phyloP scores from a whole-genome alignment of 2,888 invertebrate genomes.

The Platycheirus rosarum region DNA sequence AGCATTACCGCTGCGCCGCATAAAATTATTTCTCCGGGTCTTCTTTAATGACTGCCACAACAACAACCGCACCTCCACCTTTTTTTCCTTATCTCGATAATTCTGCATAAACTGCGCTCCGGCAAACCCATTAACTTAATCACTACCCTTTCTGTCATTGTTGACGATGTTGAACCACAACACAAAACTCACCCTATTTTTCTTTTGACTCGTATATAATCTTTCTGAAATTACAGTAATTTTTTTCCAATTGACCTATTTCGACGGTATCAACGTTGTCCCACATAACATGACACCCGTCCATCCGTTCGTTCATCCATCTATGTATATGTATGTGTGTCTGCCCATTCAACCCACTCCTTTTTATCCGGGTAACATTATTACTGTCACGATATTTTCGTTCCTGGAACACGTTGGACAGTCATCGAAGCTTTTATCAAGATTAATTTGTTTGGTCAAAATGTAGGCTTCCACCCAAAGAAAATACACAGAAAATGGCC shows the following conservation, averaged over 20 bases:
- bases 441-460: slow-evolving; percentile 57
- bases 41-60: slow-evolving; percentile 14
- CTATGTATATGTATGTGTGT: too few species aligned
- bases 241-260: slow-evolving; percentile 68
- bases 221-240: slow-evolving; percentile 50
- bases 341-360: slow-evolving; percentile 8
- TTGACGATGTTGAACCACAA: slow-evolving; percentile 15
- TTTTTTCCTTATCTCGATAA: slow-evolving; percentile 26
- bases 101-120: slow-evolving; percentile 43
- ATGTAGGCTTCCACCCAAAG: slow-evolving; percentile 17
- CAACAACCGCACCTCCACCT: slow-evolving; percentile 5
- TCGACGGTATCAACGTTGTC: slow-evolving; percentile 32
- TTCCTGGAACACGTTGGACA: slow-evolving; percentile 48
- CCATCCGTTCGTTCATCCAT: not conserved
- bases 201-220: slow-evolving; percentile 20
- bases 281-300: slow-evolving; percentile 33
- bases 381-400: slow-evolving; percentile 51
- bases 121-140: slow-evolving; percentile 48
- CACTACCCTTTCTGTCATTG: slow-evolving; percentile 25
- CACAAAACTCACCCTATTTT: slow-evolving; percentile 1
- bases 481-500: not conserved
- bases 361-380: slow-evolving; percentile 30
- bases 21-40: not conserved
- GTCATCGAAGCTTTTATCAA: slow-evolving; percentile 70
- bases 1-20: not conserved